Evolutionary conservation across 2,888 invertebrate species (phyloP), one percentile per base, ranked within the genome.

Genomic region (Parnassius mnemosyne): DNA sequence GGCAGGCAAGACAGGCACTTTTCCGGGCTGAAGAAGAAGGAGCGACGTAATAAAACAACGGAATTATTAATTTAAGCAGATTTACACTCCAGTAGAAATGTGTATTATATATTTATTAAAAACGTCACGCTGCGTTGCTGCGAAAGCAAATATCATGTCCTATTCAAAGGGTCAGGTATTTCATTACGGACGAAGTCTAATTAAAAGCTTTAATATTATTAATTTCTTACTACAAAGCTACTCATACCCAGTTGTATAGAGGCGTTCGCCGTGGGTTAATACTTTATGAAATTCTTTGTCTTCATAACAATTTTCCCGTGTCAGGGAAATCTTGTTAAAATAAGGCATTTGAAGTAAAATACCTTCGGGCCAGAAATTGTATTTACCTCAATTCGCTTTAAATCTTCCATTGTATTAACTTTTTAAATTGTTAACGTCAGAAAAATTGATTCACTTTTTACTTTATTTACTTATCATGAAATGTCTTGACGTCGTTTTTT

Each of bases 151-250:
- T 66, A 61, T 66, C 58, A 50, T 56, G 60, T 65, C 57, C 63
- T 61, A 64, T 68, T 66, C 53, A 43, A 60, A 60, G 44, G 34
- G 49, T 10, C 34, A 34, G 53, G 47, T 66, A 66, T 68, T 68
- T 66, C 57, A 64, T 65, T 51, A 60, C 64, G 64, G 63, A 60
- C 63, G 65, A 11, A 16, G 46, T 62, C 65, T 67, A 66, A 69
- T 69, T 69, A 68, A 69, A 68, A 65, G 65, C 68, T 68, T 69
- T 65, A 3, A 68, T 66, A 63, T 66, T 66, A 69, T 68, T 68
- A 69, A 69, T 68, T 67, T 68, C 62, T 65, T 68, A 66, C 65
- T 67, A 66, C 49, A 61, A 66, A 60, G 65, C 57, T 57, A 64
- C 61, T 63, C 51, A 53, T 54, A 65, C 55, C 63, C 57, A 63